Evolutionary conservation across 2,888 invertebrate species (phyloP).

Genomic region (Notodonta dromedarius): DNA sequence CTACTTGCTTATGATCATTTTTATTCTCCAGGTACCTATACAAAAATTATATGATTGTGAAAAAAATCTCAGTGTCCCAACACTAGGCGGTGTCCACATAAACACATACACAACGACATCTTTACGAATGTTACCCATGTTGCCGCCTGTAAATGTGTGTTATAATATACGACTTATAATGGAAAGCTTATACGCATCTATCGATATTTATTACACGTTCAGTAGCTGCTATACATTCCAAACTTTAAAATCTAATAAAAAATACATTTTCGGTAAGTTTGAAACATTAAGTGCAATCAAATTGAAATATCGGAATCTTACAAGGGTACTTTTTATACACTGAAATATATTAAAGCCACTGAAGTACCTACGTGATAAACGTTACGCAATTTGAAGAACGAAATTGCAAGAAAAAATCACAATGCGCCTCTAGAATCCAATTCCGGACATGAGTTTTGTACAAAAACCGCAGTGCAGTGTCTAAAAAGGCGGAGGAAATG

Average conservation of each 20-base stretch:
- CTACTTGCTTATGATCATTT: too few relatives aligned
- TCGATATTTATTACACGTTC: conserved; percentile 29
- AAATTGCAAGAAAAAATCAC: conserved; percentile 42
- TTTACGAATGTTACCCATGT: conserved; percentile 48
- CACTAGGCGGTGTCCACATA: conserved; percentile 30
- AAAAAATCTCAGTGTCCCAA: conserved; percentile 17
- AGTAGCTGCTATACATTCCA: conserved; percentile 29
- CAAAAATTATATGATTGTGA: too few relatives aligned
- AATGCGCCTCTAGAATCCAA: conserved; percentile 37
- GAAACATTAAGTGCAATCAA: conserved; percentile 34
- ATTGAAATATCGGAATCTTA: conserved; percentile 39
- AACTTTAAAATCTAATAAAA: conserved; percentile 25
- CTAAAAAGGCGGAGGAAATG: conserved; percentile 58
- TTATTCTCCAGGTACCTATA: too few relatives aligned
- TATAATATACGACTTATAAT: conserved; percentile 25
- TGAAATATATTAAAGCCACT: conserved; percentile 44
- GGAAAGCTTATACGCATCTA: conserved; percentile 19
- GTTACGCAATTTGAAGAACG: conserved; percentile 49
- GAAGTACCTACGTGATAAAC: conserved; percentile 48
- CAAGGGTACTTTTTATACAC: conserved; percentile 45
- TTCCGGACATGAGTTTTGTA: conserved; percentile 40
- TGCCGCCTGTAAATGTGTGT: conserved; percentile 27
- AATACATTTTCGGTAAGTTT: conserved; percentile 23
- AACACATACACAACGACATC: conserved; percentile 38
- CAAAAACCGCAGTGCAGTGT: conserved; percentile 58